Base-by-base conservation (phyloP, 2,113 vertebrate genomes). In the Alouatta palliata region DNA sequence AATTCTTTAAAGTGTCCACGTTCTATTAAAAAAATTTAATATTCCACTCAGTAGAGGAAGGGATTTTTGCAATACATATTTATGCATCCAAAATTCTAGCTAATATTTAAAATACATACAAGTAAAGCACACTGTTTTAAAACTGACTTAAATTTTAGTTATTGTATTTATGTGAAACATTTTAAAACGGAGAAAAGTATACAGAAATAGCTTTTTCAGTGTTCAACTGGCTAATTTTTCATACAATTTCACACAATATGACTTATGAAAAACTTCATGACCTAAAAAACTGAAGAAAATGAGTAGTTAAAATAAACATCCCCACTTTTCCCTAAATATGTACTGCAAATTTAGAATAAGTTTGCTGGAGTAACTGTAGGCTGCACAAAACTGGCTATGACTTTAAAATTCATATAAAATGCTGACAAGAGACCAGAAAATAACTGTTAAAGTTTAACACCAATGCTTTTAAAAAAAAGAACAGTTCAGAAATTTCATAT, bases 1-100 rank as follows among this genome's bases (percentile, higher is more conserved):
- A 97, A 98, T 94, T 96, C 98, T 99, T 99, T 99, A 99, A 99
- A 99, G 98, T 83, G 93, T 98, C 97, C 79, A 98, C 71, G 85
- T 98, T 98, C 94, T 5, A 8, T 97, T 30, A 64, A 64, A 64
- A 64, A 30, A 30, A 64, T 2, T 64, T 64, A 64, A 64, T 32
- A 77, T 49, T 58, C 13, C 21, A 87, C 7, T 97, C 10, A 90
- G 40, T 61, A 81, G 35, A 82, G 19, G 21, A 80, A 87, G 23
- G 84, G 6, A 40, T 76, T 89, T 89, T 94, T 95, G 49, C 3
- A 84, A 82, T 75, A 90, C 37, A 84, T 80, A 77, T 70, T 52
- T 79, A 20, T 21, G 71, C 5, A 95, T 73, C 14, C 12, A 97
- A 95, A 96, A 85, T 92, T 92, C 47, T 43, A 82, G 37, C 27